Evolutionary conservation across 2,888 invertebrate species (phyloP), one percentile per base, ranked within the genome.

Genomic region (Cremastinae sp.): DNA sequence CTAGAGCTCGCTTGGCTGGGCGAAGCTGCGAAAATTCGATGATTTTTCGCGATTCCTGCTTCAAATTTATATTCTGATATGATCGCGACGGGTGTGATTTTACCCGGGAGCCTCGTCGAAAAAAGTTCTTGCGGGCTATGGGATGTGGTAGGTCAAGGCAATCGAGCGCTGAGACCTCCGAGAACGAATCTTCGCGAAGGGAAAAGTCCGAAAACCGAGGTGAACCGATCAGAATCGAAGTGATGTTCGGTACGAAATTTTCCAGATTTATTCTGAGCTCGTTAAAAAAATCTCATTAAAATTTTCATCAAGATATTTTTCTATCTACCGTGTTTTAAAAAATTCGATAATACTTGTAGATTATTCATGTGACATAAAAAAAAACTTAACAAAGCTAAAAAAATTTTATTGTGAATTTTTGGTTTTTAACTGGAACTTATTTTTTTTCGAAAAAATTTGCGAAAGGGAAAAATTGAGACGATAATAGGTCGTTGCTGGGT

Each of bases 111-210:
- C 38, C 58, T 69, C 61, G 61, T 36, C n/a, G 54, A 53, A 45
- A 74, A 53, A 47, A 68, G 51, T 56, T 75, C 58, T 65, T 72
- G 16, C 61, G 82, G 84, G 86, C 82, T 81, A 88, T 88, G 88
- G 88, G 87, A 88, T 87, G 86, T 80, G 84, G 84, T 80, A 84
- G 83, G 76, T 87, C 87, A 73, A 82, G 81, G 61, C 62, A 75
- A 69, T 65, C 61, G 71, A 66, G 75, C 56, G 43, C 78, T 70
- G 70, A 81, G 68, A 75, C 78, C 61, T 62, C 66, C 64, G 66
- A 72, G 54, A 59, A 47, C 43, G 79, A 74, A 47, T 59, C 64
- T 28, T 53, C 72, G 7, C 62, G 75, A 62, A 74, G 56, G 74
- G 82, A 83, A 71, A 54, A 18, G 22, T 20, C 34, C 14, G 47